These are phyloP conservation scores for Epirrita christyi DNA, from an alignment of 2,888 invertebrate species.

Conservation along the genomic window DNA sequence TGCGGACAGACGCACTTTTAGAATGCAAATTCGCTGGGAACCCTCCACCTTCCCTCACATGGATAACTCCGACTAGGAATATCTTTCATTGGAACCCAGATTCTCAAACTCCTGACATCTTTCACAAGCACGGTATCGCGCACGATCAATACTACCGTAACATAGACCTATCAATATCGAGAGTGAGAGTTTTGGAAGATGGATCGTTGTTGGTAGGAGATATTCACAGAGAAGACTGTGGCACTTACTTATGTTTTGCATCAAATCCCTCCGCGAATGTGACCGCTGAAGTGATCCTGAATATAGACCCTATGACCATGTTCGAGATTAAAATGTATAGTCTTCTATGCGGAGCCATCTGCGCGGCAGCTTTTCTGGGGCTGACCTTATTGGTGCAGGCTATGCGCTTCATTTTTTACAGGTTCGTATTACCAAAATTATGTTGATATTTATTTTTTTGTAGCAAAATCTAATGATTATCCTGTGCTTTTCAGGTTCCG, in stretches of 20 bases:
- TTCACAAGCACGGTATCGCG: slow-evolving; percentile 86
- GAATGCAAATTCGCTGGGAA: slow-evolving; percentile 91
- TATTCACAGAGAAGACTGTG: slow-evolving; percentile 91
- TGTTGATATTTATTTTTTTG: neutral
- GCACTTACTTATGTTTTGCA: slow-evolving; percentile 93
- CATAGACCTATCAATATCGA: slow-evolving; percentile 76
- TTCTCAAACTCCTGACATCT: slow-evolving; percentile 86
- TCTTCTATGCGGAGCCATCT: slow-evolving; percentile 91
- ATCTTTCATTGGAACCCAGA: slow-evolving; percentile 93
- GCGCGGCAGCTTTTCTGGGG: slow-evolving; percentile 91
- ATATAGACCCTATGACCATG: slow-evolving; percentile 94
- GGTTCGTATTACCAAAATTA: slow-evolving; percentile 79
- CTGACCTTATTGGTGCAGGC: slow-evolving; percentile 92
- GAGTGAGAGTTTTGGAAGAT: slow-evolving; percentile 89
- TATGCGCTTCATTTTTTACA: slow-evolving; percentile 88
- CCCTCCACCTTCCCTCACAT: slow-evolving; percentile 92
- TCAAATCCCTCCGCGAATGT: slow-evolving; percentile 93
- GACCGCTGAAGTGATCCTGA: slow-evolving; percentile 89
- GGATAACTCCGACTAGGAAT: slow-evolving; percentile 91
- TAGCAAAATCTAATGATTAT: slow-evolving; percentile 14
- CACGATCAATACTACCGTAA: slow-evolving; percentile 83
- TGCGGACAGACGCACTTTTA: slow-evolving; percentile 88
- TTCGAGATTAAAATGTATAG: slow-evolving; percentile 93
- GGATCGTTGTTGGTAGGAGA: slow-evolving; percentile 91
- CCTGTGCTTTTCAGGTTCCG: slow-evolving; percentile 85